These are phyloP conservation scores for Pachycephus smyrnensis DNA, from an alignment of 2,888 invertebrate species.

Conservation along the genomic window DNA sequence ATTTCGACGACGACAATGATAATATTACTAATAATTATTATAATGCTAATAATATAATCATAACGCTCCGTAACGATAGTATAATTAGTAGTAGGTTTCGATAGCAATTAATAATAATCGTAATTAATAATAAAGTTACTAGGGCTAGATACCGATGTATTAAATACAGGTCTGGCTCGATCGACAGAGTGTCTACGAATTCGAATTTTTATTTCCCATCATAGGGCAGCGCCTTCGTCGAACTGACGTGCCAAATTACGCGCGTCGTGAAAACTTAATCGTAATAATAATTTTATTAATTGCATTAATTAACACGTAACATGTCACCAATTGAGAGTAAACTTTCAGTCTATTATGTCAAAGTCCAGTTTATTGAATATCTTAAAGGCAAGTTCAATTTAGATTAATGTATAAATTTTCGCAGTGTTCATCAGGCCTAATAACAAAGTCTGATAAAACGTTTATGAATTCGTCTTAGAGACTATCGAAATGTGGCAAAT, in stretches of 20 bases:
- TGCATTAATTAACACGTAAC: background rate
- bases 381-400: background rate
- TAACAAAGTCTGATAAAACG: background rate
- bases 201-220: background rate
- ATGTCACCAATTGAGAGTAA: background rate
- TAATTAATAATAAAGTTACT: background rate
- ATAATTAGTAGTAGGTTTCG: background rate
- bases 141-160: background rate
- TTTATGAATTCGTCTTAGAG: too few relatives aligned
- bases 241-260: background rate
- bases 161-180: background rate
- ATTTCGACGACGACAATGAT: background rate
- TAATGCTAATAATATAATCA: background rate
- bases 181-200: background rate
- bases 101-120: background rate
- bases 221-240: background rate
- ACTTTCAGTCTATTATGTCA: background rate
- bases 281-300: background rate
- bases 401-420: background rate
- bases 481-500: too few relatives aligned
- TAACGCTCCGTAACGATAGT: background rate
- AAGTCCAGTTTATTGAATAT: background rate
- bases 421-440: background rate
- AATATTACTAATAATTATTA: background rate
- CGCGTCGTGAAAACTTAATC: background rate